A percentile compares a stretch with the other conserved stretches of the same genome.
These are phyloP conservation scores for Belgica antarctica DNA, from an alignment of 2,888 invertebrate genomes.

Conservation along the genomic window DNA sequence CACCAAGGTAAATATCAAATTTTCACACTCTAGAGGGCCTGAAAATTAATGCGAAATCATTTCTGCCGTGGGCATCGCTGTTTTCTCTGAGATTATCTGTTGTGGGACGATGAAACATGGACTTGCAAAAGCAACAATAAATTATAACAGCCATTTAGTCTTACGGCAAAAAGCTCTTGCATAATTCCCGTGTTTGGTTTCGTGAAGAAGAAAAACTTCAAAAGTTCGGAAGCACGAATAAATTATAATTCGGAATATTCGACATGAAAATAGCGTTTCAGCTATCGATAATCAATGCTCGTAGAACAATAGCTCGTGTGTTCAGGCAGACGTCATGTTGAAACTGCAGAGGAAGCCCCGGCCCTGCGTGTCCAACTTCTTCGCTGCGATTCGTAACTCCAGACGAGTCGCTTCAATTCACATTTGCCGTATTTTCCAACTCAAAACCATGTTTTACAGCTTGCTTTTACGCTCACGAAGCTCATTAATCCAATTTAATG, in stretches of 20 bases:
- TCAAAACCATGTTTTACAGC: not conserved
- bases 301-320: not conserved
- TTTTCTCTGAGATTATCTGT: not conserved
- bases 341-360: not conserved
- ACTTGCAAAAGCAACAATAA: not conserved
- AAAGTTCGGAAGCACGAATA: too few relatives aligned
- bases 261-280: not conserved
- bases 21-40: not conserved
- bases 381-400: slow-evolving; percentile 5
- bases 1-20: slow-evolving; percentile 39
- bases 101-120: not conserved
- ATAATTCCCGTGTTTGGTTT: not conserved
- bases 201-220: not conserved
- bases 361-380: not conserved
- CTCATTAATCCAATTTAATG: slow-evolving; percentile 41
- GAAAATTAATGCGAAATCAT: not conserved
- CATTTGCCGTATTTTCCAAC: not conserved
- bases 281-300: slow-evolving; percentile 18
- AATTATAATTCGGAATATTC: not conserved
- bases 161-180: not conserved
- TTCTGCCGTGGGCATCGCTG: not conserved
- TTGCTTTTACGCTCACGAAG: slow-evolving; percentile 8
- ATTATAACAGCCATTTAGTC: not conserved
- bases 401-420: slow-evolving; percentile 4
- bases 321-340: not conserved